These are phyloP conservation scores for Rallus crepitans DNA, from an alignment of 2,797 vertebrate species.

Conservation along the genomic window DNA sequence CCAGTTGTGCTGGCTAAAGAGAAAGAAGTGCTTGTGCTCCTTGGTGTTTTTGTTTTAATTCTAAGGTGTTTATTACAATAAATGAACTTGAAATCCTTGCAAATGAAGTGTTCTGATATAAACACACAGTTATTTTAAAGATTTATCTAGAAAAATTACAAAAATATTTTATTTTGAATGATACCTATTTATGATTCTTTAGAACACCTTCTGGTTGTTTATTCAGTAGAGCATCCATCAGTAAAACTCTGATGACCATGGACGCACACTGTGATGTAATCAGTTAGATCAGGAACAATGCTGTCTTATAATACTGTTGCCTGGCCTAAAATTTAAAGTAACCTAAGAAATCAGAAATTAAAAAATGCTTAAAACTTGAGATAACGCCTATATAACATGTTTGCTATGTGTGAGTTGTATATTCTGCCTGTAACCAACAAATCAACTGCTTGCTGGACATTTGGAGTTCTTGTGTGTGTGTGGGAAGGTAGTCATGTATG, in stretches of 20 bases:
- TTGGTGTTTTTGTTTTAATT: not conserved
- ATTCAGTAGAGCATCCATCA: not conserved
- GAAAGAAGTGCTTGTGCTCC: not conserved
- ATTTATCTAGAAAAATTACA: not conserved
- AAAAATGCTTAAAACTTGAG: not conserved
- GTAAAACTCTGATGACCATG: not conserved
- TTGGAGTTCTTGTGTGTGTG: not conserved
- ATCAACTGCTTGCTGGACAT: not conserved
- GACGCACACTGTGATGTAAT: not conserved
- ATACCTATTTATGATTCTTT: not conserved
- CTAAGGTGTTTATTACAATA: not conserved
- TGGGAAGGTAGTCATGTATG: not conserved
- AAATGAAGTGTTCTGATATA: not conserved
- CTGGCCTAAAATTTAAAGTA: not conserved
- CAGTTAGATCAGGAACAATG: not conserved
- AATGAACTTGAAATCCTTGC: not conserved
- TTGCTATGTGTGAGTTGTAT: not conserved
- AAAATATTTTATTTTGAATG: not conserved
- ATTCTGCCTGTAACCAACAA: not conserved
- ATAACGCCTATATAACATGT: not conserved
- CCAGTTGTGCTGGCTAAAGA: not conserved
- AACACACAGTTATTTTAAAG: not conserved
- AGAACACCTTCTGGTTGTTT: not conserved
- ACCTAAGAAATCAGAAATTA: not conserved
- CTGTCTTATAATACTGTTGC: not conserved